Evolutionary conservation across 2,888 invertebrate species (phyloP), one percentile per base, ranked within the genome.

Genomic region (Xylota sylvarum): DNA sequence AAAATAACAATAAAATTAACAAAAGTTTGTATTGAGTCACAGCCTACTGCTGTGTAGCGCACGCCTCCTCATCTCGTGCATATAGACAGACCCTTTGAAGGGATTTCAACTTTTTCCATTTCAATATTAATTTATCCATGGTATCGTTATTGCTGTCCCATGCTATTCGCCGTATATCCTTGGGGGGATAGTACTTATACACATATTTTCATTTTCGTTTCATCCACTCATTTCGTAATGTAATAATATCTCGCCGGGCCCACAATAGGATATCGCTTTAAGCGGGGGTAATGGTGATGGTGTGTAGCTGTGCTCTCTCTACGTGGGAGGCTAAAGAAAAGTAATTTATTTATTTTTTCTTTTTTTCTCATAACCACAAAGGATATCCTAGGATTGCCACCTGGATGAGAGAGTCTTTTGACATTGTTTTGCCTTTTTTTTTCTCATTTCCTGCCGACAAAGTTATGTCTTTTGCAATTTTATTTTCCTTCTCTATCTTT

Each of bases 41-140:
- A 52, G 30, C 23, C 77, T 7, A 17, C 12, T 9, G 23, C 23
- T 58, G 58, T 32, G 32, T 2, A 5, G 32, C 32, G 7, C 23
- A 23, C 23, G 32, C 30, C 9, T 23, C 14, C 48, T n/a, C 10
- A 67, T 17, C 12, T 48, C 43, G 35, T 32, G 23, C 32, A 14
- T 27, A 17, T 19, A 23, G 2, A 9, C 19, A 50, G 37, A 35
- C 37, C 37, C 55, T 40, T 64, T 64, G 48, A 65, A 67, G 14
- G 64, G 83, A 73, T 64, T 69, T 62, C 67, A 74, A 69, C 43
- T 79, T 84, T 72, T 73, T 60, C 65, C 70, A 82, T 82, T 77
- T 72, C 72, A 60, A 77, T 52, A 69, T 84, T 69, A 83, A 84
- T 48, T 67, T 69, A 64, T 69, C 67, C 62, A 67, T 55, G 43